Percentiles rank a stretch among this genome's conserved stretches.
Evolutionary conservation across 2,113 vertebrate genomes (phyloP).

Genomic region (Phrynocephalus versicolor): DNA sequence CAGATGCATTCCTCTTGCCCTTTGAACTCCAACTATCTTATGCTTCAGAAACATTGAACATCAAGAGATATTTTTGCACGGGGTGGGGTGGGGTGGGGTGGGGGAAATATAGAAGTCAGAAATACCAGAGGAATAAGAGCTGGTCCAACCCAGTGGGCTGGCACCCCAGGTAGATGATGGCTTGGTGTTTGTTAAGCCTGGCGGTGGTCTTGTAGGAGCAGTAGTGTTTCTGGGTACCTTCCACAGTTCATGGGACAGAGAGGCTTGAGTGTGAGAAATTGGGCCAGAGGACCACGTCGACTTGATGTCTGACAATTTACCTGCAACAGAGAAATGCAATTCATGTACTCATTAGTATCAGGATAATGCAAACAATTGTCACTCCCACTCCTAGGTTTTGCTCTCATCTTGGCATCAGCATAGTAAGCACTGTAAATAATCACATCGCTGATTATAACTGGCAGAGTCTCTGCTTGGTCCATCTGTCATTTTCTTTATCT

Average conservation of each 20-base stretch:
- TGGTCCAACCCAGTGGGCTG: conserved; percentile 91
- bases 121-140: conserved; percentile 91
- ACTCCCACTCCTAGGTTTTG: background rate
- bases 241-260: conserved; percentile 96
- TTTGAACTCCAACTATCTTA: background rate
- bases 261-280: conserved; percentile 91
- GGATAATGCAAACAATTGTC: background rate
- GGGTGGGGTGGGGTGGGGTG: too few relatives aligned
- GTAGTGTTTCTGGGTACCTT: conserved; percentile 92
- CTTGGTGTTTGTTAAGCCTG: conserved; percentile 93
- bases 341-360: background rate
- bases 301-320: conserved; percentile 96
- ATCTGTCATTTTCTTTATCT: background rate
- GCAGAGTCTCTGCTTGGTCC: background rate
- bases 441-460: background rate
- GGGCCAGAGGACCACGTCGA: conserved; percentile 95
- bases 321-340: conserved; percentile 65
- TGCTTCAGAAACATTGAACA: background rate
- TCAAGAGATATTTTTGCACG: background rate
- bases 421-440: background rate
- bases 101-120: background rate
- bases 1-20: background rate
- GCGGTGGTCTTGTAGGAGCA: conserved; percentile 91
- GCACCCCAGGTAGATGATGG: conserved; percentile 93
- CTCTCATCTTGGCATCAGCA: background rate